A percentile compares a stretch with the other conserved stretches of the same genome.
Conservation (phyloP, 2,888 invertebrate species). For the Nemotelus nigrinus region DNA sequence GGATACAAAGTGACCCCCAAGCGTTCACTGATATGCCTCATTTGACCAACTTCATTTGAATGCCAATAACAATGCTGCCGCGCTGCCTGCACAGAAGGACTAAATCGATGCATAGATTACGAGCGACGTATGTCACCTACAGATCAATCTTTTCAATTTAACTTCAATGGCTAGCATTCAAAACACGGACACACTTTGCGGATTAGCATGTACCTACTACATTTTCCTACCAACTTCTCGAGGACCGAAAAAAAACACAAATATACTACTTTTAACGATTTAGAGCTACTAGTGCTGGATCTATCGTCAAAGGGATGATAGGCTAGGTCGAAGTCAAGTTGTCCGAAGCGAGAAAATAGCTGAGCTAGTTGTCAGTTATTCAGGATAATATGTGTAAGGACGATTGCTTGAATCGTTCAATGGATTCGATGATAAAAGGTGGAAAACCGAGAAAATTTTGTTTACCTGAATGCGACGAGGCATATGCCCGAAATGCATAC, state of each 20-base stretch:
- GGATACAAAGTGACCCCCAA: conserved; percentile 33
- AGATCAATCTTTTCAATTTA: conserved; percentile 36
- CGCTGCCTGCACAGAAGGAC: not conserved
- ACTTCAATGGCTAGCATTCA: conserved; percentile 29
- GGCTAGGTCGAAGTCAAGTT: conserved; percentile 38
- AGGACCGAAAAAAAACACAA: conserved; percentile 1
- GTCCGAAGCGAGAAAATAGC: conserved; percentile 19
- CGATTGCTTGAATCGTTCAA: conserved; percentile 59
- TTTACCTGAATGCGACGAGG: conserved; percentile 58
- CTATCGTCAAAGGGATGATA: conserved; percentile 7
- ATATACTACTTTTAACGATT: conserved; percentile 21
- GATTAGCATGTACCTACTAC: conserved; percentile 22
- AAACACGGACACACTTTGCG: conserved; percentile 39
- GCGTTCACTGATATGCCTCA: conserved; percentile 33
- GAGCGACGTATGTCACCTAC: conserved; percentile 36
- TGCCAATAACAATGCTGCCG: not conserved
- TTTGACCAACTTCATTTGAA: conserved; percentile 30
- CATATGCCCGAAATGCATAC: conserved; percentile 40
- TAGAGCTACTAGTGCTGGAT: conserved; percentile 1
- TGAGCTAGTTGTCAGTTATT: conserved; percentile 17
- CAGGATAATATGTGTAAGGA: not conserved
- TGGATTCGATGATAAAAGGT: conserved; percentile 58
- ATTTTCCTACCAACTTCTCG: not conserved
- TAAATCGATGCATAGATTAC: not conserved
- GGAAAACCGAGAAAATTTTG: conserved; percentile 63